Conservation (phyloP, 2,113 vertebrate genomes). For the Zosterops japonicus region DNA sequence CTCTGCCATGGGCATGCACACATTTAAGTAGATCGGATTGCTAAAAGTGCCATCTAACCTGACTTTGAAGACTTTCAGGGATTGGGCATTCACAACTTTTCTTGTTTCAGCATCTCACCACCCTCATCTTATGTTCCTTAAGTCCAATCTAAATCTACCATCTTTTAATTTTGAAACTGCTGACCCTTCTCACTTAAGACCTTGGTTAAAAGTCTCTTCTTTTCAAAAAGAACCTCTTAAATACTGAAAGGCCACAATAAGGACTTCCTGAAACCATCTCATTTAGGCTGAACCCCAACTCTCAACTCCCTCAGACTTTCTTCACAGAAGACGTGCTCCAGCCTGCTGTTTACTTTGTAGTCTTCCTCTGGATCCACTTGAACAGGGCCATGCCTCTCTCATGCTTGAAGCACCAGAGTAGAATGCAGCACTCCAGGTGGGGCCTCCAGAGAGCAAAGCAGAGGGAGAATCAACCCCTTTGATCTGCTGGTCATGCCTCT, state of each 20-base stretch:
- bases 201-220: neutral
- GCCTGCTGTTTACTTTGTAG: too few relatives aligned
- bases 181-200: neutral
- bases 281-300: neutral
- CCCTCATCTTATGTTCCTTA: neutral
- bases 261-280: neutral
- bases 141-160: rapidly evolving
- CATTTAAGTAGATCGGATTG: neutral
- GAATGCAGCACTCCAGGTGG: neutral
- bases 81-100: neutral
- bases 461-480: neutral
- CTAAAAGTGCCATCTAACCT: neutral
- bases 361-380: neutral
- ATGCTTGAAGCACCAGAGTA: neutral
- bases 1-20: rapidly evolving
- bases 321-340: neutral
- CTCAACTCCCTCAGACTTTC: neutral
- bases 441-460: rapidly evolving
- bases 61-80: neutral
- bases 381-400: rapidly evolving
- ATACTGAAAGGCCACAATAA: neutral
- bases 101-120: neutral
- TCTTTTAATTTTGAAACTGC: neutral
- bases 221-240: neutral
- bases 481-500: neutral